A percentile compares a stretch with the other conserved stretches of the same genome.
Conservation (phyloP, 2,797 vertebrate genomes). For the Sphenopsis melanotis region DNA sequence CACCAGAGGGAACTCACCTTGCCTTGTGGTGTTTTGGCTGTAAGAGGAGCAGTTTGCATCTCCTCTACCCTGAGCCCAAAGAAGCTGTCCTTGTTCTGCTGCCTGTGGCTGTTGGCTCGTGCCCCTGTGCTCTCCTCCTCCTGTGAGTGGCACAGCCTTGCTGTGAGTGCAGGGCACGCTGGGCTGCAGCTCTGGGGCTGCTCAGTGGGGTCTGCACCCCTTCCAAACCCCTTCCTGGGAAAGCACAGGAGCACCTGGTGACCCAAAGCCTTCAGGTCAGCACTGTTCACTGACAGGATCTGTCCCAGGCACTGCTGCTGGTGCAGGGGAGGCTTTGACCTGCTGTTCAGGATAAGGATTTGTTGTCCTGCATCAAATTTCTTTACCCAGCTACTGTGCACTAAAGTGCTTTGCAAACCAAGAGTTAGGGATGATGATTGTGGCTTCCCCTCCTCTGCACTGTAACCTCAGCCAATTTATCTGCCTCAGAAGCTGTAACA, state of each 20-base stretch:
- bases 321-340: neutral
- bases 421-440: neutral
- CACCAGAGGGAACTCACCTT: neutral
- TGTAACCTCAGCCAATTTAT: neutral
- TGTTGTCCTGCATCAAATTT: neutral
- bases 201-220: neutral
- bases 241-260: neutral
- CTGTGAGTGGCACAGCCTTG: neutral
- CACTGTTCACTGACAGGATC: neutral
- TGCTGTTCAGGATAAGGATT: neutral
- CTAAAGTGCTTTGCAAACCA: neutral
- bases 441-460: neutral
- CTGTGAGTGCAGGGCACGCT: neutral
- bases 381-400: neutral
- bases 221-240: neutral
- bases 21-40: neutral
- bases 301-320: neutral
- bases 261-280: neutral
- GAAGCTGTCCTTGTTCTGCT: neutral
- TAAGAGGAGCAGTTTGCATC: neutral
- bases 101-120: neutral
- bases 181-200: neutral
- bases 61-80: neutral
- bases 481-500: neutral
- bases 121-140: neutral